Percentiles rank a stretch among this genome's conserved stretches.
Evolutionary conservation across 2,888 invertebrate genomes (phyloP).

Genomic region (Drosophila affinis): DNA sequence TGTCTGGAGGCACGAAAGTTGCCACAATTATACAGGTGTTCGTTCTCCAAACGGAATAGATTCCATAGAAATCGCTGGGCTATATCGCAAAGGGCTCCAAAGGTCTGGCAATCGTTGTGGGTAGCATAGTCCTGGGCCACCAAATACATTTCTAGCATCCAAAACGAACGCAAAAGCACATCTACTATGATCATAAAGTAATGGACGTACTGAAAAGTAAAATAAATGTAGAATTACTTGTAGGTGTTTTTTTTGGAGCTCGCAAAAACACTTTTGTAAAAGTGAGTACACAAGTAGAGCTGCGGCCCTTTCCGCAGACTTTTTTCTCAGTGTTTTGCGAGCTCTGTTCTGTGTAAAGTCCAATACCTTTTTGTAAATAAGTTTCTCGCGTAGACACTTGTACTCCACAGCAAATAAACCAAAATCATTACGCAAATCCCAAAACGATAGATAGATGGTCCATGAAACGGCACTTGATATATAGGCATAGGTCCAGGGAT

Average conservation of each 20-base stretch:
- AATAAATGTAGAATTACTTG: not conserved
- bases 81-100: slow-evolving; percentile 92
- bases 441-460: slow-evolving; percentile 93
- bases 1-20: slow-evolving; percentile 98
- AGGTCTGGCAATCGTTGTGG: slow-evolving; percentile 90
- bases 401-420: slow-evolving; percentile 95
- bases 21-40: slow-evolving; percentile 98
- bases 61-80: slow-evolving; percentile 97
- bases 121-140: not conserved
- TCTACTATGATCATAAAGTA: slow-evolving; percentile 98
- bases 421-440: slow-evolving; percentile 99
- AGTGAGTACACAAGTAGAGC: too few relatives aligned
- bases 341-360: slow-evolving; percentile 46
- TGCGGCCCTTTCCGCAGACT: too few relatives aligned
- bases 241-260: not conserved
- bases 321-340: too few relatives aligned
- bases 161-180: slow-evolving; percentile 93
- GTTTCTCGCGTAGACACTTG: slow-evolving; percentile 94
- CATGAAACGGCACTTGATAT: slow-evolving; percentile 85
- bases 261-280: too few relatives aligned
- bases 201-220: slow-evolving; percentile 84
- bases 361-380: slow-evolving; percentile 93
- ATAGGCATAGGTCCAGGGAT: slow-evolving; percentile 90
- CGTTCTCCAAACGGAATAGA: slow-evolving; percentile 98
- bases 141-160: slow-evolving; percentile 93